phyloP scores from a whole-genome alignment of 2,113 vertebrate species.

The Rynchops niger region DNA sequence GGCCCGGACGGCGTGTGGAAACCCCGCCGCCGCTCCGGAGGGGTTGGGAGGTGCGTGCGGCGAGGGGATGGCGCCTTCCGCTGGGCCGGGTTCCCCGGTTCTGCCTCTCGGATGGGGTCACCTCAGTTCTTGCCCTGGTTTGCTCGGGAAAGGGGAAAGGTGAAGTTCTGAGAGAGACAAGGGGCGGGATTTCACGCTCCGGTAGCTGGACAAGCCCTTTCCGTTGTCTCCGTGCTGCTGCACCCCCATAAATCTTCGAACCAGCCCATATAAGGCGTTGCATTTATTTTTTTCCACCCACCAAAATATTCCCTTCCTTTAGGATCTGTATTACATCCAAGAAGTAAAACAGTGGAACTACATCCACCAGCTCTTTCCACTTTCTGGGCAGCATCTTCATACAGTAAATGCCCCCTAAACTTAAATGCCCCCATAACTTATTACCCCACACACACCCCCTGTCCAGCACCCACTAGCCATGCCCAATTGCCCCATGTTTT shows the following conservation, averaged over 20 bases:
- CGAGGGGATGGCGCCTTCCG: no score
- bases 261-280: neutral
- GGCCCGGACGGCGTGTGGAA: neutral
- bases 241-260: neutral
- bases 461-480: neutral
- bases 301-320: neutral
- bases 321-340: neutral
- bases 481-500: neutral
- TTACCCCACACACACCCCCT: neutral
- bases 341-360: neutral
- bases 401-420: neutral
- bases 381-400: neutral
- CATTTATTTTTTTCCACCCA: rapidly evolving
- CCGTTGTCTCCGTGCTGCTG: neutral
- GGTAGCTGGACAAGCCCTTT: neutral
- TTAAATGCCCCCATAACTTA: neutral
- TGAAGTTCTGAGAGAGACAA: neutral
- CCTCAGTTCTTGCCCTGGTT: neutral
- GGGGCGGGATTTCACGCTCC: neutral
- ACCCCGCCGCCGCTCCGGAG: neutral
- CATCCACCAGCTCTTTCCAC: neutral
- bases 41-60: neutral
- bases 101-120: neutral
- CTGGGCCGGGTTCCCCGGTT: neutral
- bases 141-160: no score